A percentile compares a stretch with the other conserved stretches of the same genome.
Evolutionary conservation across 23 tunicate genomes (phyloP).

Genomic region (Oikopleura dioica): DNA sequence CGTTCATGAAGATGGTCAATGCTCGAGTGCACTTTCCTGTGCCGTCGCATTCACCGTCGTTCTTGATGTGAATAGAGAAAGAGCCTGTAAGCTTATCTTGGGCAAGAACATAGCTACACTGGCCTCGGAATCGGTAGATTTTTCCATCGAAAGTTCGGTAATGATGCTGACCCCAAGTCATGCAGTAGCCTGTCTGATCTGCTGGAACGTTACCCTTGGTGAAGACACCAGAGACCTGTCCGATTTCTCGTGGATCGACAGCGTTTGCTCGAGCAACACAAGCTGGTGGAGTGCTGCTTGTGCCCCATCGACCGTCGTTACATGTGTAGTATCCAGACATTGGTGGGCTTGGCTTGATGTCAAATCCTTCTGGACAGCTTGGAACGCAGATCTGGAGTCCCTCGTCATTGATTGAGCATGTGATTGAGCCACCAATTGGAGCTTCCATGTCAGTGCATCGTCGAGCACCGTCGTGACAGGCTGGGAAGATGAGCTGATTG

Average conservation of each 20-base stretch:
- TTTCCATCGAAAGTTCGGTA: constrained; percentile 92
- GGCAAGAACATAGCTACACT: constrained; percentile 73
- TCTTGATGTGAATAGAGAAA: constrained; percentile 55
- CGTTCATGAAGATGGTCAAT: constrained; percentile 21
- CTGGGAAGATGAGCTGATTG: constrained; percentile 4
- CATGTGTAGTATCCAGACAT: constrained; percentile 54
- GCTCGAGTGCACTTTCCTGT: constrained; percentile 24
- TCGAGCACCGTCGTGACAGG: neutral
- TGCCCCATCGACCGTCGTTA: constrained; percentile 49
- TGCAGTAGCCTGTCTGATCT: constrained; percentile 73
- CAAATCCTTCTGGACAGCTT: constrained; percentile 58
- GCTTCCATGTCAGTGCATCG: constrained; percentile 44
- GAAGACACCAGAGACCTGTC: constrained; percentile 78
- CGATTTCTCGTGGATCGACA: constrained; percentile 57
- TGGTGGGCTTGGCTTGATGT: constrained; percentile 26
- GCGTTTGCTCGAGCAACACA: constrained; percentile 49
- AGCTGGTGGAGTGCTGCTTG: constrained; percentile 30
- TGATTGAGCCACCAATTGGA: constrained; percentile 64
- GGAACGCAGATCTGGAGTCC: constrained; percentile 76
- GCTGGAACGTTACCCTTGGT: constrained; percentile 83
- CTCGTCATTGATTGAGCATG: constrained; percentile 71
- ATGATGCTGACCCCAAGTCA: constrained; percentile 99
- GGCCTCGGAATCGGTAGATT: constrained; percentile 47
- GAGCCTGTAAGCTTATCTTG: constrained; percentile 36
- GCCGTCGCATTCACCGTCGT: constrained; percentile 67